Conservation (phyloP, 2,888 invertebrate genomes). For the Dendrolimus houi region DNA sequence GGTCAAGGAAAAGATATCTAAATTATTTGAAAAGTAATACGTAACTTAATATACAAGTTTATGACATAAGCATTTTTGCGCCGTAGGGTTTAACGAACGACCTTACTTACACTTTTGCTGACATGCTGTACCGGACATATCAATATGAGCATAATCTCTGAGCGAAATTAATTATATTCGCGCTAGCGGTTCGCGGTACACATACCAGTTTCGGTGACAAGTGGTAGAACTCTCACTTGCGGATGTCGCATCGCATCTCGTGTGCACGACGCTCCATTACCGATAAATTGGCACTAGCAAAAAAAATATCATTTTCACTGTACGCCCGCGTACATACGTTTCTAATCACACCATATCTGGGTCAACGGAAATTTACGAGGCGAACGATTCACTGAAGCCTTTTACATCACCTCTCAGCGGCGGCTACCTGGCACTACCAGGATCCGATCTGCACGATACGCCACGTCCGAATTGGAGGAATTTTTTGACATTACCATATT, state of each 20-base stretch:
- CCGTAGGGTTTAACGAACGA: constrained; percentile 48
- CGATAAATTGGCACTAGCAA: constrained; percentile 64
- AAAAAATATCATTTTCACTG: constrained; percentile 63
- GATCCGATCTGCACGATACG: constrained; percentile 51
- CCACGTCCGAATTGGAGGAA: constrained; percentile 43
- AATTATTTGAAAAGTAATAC: neutral
- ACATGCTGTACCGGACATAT: constrained; percentile 53
- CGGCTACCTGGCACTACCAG: constrained; percentile 62
- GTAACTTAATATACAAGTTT: constrained; percentile 2
- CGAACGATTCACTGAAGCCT: constrained; percentile 61
- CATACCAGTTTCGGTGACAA: constrained; percentile 71
- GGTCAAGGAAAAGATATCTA: constrained; percentile 1
- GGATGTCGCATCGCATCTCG: constrained; percentile 62
- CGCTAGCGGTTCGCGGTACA: constrained; percentile 40
- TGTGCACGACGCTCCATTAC: constrained; percentile 57
- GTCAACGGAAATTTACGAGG: constrained; percentile 70
- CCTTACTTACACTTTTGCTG: constrained; percentile 56
- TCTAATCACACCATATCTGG: constrained; percentile 71
- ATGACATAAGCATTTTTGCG: constrained; percentile 20
- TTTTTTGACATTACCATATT: constrained; percentile 35
- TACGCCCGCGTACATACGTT: constrained; percentile 51
- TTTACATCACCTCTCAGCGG: constrained; percentile 61
- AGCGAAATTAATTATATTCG: constrained; percentile 58
- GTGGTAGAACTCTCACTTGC: constrained; percentile 71
- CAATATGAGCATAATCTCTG: constrained; percentile 34